Conservation (phyloP, 2,797 vertebrate genomes). For the Petrocephalus schoutedeni region DNA sequence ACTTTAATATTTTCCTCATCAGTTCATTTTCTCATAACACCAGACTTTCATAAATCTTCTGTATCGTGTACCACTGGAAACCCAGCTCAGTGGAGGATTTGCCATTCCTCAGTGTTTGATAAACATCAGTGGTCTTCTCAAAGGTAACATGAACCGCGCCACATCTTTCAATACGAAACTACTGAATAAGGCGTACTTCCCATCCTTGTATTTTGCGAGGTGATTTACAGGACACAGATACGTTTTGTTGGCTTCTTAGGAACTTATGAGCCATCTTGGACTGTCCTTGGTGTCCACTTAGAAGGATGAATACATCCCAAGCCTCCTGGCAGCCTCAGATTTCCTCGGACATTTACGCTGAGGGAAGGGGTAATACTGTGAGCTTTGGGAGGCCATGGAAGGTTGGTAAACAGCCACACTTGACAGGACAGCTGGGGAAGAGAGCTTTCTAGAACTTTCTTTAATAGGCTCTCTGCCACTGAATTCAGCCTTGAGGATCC, state of each 20-base stretch:
- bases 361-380: constrained; percentile 71
- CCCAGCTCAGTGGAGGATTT: neutral
- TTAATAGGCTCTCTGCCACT: neutral
- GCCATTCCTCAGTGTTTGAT: neutral
- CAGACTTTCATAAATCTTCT: neutral
- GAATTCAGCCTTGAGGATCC: neutral
- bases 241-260: neutral
- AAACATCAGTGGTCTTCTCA: neutral
- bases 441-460: constrained; percentile 28
- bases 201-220: neutral
- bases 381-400: constrained; percentile 36
- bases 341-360: constrained; percentile 68
- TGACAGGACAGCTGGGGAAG: constrained; percentile 29
- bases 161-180: neutral
- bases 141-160: neutral
- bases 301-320: constrained; percentile 75
- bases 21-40: neutral
- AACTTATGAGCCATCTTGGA: neutral
- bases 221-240: neutral
- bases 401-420: constrained; percentile 33
- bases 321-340: constrained; percentile 72
- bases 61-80: neutral
- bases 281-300: constrained; percentile 38
- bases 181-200: neutral
- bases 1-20: neutral